Evolutionary conservation across 2,797 vertebrate species (phyloP).

Genomic region (Chaetophractus vellerosus): DNA sequence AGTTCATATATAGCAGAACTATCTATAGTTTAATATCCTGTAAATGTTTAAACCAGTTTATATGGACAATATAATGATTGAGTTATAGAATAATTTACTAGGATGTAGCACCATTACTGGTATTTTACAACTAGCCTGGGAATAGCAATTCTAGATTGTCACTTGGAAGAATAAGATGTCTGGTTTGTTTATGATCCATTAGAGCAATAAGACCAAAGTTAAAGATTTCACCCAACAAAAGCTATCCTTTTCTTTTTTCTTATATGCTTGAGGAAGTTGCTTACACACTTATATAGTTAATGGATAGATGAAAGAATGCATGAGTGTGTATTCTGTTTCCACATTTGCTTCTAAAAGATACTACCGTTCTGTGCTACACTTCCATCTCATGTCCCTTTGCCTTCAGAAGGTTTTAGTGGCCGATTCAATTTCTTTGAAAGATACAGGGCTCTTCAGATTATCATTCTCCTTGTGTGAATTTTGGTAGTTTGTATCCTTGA

Average conservation of each 20-base stretch:
- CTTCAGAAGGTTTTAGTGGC: neutral
- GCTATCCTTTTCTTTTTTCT: neutral
- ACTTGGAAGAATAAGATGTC: neutral
- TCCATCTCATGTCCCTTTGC: neutral
- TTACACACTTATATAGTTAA: neutral
- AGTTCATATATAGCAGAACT: conserved; percentile 16
- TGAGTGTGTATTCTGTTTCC: neutral
- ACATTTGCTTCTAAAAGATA: neutral
- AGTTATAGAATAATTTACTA: neutral
- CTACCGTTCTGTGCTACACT: neutral
- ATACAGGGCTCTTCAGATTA: neutral
- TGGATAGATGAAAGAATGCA: neutral
- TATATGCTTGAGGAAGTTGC: neutral
- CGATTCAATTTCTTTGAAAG: neutral
- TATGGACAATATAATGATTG: neutral
- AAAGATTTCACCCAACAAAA: neutral
- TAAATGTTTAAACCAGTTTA: conserved; percentile 65
- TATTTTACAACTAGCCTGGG: neutral
- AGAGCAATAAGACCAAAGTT: neutral
- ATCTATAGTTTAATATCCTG: conserved; percentile 41
- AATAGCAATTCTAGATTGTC: neutral
- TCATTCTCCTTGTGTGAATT: neutral
- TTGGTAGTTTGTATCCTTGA: neutral
- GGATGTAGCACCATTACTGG: neutral
- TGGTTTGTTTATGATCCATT: neutral